phyloP scores from a whole-genome alignment of 2,113 vertebrate species.

The Peromyscus polionotus region DNA sequence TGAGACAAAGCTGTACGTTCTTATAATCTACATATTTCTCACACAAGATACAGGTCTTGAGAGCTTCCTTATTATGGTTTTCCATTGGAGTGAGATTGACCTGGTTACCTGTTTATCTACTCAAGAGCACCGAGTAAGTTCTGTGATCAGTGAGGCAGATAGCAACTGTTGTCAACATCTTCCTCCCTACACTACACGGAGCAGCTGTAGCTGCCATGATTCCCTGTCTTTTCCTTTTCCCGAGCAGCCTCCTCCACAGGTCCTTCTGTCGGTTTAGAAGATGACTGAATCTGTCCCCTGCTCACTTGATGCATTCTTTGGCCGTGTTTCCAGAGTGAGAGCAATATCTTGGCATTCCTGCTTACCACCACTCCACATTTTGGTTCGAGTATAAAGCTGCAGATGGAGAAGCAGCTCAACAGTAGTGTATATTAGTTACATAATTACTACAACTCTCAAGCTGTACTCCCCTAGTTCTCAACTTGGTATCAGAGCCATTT shows the following conservation, averaged over 20 bases:
- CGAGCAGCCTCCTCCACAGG: neutral
- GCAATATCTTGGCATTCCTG: neutral
- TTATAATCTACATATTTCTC: neutral
- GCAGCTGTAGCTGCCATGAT: neutral
- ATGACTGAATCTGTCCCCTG: neutral
- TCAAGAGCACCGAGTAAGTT: neutral
- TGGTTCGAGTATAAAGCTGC: neutral
- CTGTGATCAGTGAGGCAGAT: neutral
- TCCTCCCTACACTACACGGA: neutral
- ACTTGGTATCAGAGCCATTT: neutral
- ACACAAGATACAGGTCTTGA: neutral
- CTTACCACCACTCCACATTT: neutral
- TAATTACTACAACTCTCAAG: neutral
- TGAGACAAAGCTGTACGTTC: neutral
- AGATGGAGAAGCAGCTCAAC: neutral
- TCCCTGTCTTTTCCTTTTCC: neutral
- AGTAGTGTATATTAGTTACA: neutral
- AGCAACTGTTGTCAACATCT: neutral
- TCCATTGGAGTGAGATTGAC: neutral
- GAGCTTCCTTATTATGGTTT: neutral
- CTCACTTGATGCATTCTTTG: neutral
- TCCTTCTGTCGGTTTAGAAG: neutral
- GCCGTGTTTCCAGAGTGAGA: conserved; percentile 12
- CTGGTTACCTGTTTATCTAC: neutral
- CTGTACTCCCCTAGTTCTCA: neutral